These are phyloP conservation scores for Vanessa tameamea DNA, from an alignment of 1,140 invertebrate genomes.

Conservation along the genomic window DNA sequence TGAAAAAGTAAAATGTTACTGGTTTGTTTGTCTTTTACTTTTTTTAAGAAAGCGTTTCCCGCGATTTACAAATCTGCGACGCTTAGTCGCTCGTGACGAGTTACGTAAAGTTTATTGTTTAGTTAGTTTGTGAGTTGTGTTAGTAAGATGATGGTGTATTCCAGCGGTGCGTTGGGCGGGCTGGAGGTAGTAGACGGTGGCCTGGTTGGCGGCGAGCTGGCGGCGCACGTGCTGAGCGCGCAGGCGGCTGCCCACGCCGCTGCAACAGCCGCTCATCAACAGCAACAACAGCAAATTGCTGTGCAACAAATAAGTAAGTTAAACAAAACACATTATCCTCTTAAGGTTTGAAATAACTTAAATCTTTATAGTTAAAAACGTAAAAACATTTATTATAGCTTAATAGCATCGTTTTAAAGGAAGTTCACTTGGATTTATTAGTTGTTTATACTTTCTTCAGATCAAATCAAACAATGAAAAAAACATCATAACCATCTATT, in stretches of 20 bases:
- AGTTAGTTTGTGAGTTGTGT: conserved; percentile 26
- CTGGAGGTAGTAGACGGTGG: conserved; percentile 72
- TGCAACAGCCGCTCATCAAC: conserved; percentile 62
- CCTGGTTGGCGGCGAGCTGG: conserved; percentile 71
- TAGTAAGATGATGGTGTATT: conserved; percentile 75
- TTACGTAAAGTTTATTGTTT: conserved; percentile 39
- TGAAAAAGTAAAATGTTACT: conserved; percentile 24
- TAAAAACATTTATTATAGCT: too few relatives aligned
- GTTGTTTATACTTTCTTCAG: too few relatives aligned
- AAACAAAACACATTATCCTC: background rate
- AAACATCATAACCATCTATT: too few relatives aligned
- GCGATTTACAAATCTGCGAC: conserved; percentile 36
- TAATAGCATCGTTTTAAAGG: too few relatives aligned
- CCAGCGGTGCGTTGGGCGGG: conserved; percentile 73
- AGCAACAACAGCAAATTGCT: conserved; percentile 67
- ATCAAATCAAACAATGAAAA: too few relatives aligned
- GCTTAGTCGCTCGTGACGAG: conserved; percentile 35
- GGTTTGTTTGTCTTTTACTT: conserved; percentile 24
- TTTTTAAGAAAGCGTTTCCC: conserved; percentile 43
- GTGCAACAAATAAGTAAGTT: conserved; percentile 72
- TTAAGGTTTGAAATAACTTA: too few relatives aligned
- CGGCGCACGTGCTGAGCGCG: conserved; percentile 69
- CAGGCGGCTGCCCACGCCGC: conserved; percentile 73
- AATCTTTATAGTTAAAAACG: too few relatives aligned
- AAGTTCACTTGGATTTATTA: too few relatives aligned